These are phyloP conservation scores for Tuta absoluta DNA, from an alignment of 2,888 invertebrate genomes.

Conservation along the genomic window DNA sequence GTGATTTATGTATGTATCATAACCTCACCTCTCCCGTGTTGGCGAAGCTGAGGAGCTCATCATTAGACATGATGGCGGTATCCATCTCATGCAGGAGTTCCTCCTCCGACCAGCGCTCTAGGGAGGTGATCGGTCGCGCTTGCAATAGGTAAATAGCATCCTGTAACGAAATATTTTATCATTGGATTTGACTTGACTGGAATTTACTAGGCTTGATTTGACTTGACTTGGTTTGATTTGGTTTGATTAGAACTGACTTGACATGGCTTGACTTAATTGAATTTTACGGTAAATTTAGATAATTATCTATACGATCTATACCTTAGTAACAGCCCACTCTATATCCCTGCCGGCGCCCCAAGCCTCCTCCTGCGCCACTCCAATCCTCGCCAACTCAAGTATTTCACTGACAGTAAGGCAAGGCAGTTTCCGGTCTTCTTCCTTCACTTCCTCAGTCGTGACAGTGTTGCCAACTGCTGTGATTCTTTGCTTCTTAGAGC, in stretches of 20 bases:
- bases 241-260: too few relatives aligned
- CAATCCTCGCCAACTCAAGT: slow-evolving; percentile 75
- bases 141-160: slow-evolving; percentile 85
- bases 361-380: slow-evolving; percentile 81
- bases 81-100: slow-evolving; percentile 91
- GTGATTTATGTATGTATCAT: too few relatives aligned
- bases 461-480: slow-evolving; percentile 69
- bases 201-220: too few relatives aligned
- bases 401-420: slow-evolving; percentile 81
- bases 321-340: slow-evolving; percentile 88
- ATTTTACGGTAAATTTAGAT: too few relatives aligned
- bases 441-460: slow-evolving; percentile 59
- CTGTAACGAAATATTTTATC: slow-evolving; percentile 45
- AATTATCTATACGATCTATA: slow-evolving; percentile 39
- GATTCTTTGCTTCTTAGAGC: slow-evolving; percentile 78
- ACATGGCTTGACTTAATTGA: too few relatives aligned
- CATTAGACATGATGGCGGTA: slow-evolving; percentile 82
- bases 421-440: slow-evolving; percentile 60
- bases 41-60: slow-evolving; percentile 85
- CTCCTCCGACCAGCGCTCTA: slow-evolving; percentile 87
- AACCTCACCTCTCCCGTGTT: slow-evolving; percentile 85
- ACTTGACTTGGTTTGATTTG: too few relatives aligned
- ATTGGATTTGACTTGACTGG: too few relatives aligned
- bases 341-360: slow-evolving; percentile 88
- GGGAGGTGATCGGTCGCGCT: slow-evolving; percentile 88